These are phyloP conservation scores for Acanthurus leucopareius DNA, from an alignment of 2,797 vertebrate genomes.

Conservation along the genomic window DNA sequence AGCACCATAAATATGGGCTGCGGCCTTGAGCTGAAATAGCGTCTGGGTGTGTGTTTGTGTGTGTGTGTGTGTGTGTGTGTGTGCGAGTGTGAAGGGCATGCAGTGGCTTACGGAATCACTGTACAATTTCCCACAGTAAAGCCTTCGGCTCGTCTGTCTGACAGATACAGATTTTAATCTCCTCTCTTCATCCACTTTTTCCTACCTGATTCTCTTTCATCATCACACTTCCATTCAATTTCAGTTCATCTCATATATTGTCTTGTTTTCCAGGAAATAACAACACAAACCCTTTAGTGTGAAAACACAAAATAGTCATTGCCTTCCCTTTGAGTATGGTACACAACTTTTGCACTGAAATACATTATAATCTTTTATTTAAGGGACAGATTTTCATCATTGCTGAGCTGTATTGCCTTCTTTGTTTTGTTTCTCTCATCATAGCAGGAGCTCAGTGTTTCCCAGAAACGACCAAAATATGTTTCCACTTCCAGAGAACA, in stretches of 20 bases:
- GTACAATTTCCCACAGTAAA: constrained; percentile 49
- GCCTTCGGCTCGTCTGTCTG: constrained; percentile 36
- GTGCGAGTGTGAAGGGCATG: background rate
- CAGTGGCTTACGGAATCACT: constrained; percentile 34
- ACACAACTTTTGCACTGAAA: background rate
- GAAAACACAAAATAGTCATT: background rate
- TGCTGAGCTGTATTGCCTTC: background rate
- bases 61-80: constrained; percentile 22
- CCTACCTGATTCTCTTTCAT: constrained; percentile 10
- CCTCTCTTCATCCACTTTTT: constrained; percentile 8
- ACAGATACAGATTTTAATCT: constrained; percentile 63
- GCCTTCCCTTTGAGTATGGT: background rate
- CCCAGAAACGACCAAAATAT: background rate
- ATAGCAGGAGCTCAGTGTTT: background rate
- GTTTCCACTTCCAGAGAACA: background rate
- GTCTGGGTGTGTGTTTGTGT: constrained; percentile 21
- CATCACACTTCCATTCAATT: constrained; percentile 28
- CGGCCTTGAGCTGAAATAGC: constrained; percentile 15
- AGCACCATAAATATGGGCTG: constrained; percentile 30
- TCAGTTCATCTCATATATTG: background rate
- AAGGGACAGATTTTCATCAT: background rate
- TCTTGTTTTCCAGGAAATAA: constrained; percentile 28
- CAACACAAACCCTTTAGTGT: background rate
- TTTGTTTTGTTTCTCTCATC: background rate
- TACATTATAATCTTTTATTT: background rate